These are phyloP conservation scores for Dryobota labecula DNA, from an alignment of 2,888 invertebrate species.

Conservation along the genomic window DNA sequence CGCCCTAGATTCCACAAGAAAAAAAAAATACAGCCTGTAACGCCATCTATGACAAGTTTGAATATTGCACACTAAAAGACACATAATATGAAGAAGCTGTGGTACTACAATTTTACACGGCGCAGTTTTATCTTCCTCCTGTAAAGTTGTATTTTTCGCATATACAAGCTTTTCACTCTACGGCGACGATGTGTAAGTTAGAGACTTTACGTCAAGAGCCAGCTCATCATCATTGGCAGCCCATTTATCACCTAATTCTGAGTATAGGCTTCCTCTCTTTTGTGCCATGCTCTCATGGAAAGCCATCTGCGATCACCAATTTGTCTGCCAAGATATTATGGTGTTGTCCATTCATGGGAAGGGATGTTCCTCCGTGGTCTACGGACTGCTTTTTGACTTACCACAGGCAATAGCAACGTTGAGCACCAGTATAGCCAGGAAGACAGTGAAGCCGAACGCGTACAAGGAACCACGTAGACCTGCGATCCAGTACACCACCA, in stretches of 20 bases:
- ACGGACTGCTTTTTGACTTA: constrained; percentile 74
- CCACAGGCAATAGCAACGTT: constrained; percentile 97
- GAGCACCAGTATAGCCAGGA: constrained; percentile 94
- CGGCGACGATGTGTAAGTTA: too few relatives aligned
- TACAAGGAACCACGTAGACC: constrained; percentile 93
- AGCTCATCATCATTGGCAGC: neutral
- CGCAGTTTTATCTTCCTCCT: too few relatives aligned
- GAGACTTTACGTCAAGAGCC: neutral
- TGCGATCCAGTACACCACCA: constrained; percentile 96
- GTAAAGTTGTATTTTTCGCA: too few relatives aligned
- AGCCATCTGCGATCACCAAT: neutral
- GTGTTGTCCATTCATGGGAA: neutral
- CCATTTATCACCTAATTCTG: neutral
- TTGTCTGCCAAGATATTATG: neutral
- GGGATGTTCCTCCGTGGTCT: neutral
- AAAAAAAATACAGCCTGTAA: too few relatives aligned
- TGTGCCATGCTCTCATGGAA: too few relatives aligned
- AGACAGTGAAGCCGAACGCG: constrained; percentile 93
- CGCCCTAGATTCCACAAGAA: too few relatives aligned
- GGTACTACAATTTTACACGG: too few relatives aligned
- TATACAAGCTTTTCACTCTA: too few relatives aligned
- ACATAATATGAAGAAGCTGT: too few relatives aligned
- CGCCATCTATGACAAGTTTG: too few relatives aligned
- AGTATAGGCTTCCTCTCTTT: too few relatives aligned
- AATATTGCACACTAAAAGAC: too few relatives aligned